Base-by-base conservation (phyloP, 2,797 vertebrate genomes). In the Mus caroli region DNA sequence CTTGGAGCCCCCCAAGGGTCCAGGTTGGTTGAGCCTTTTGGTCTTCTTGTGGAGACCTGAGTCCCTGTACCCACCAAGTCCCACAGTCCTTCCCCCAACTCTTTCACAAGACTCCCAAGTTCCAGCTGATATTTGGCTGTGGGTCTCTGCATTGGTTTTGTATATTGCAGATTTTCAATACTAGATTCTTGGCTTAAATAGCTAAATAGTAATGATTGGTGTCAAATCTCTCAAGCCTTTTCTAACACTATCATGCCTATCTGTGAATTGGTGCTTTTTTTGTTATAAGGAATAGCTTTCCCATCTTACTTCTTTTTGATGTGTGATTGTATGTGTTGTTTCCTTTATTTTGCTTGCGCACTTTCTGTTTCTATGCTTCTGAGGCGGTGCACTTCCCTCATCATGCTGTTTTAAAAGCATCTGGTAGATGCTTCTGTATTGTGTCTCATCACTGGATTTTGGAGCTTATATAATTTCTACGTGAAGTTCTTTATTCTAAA, bases 331-430 rank as follows among this genome's bases (percentile, higher is more conserved):
- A 34, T 90, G 28, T 28, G 19, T 91, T 86, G 77, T 1, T 9
- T 86, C 2, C 60, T 54, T 71, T 75, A 84, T 88, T 96, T 92
- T 88, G 43, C 37, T 92, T 40, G 11, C 52, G 83, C 75, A 73
- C 58, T 94, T 94, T 92, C 40, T 95, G 43, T 67, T 40, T 60
- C 43, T 76, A 9, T 1, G 19, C 46, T 92, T 83, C 88, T 82
- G 91, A 94, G 40, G 58, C 40, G 73, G 22, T 46, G 17, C 5
- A 9, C 46, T 34, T 84, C 46, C 40, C 80, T 46, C 60, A 84
- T 34, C 4, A 24, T 93, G 10, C 88, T 9, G 37, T 52, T 93
- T 88, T 60, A 76, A 95, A 90, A 95, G 58, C 82, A 71, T n/a
- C 6, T 3, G 50, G 0, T 75, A 54, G 75, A 78, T 94, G 50